phyloP scores from a whole-genome alignment of 2,113 vertebrate genomes.

The Arizona elegans region DNA sequence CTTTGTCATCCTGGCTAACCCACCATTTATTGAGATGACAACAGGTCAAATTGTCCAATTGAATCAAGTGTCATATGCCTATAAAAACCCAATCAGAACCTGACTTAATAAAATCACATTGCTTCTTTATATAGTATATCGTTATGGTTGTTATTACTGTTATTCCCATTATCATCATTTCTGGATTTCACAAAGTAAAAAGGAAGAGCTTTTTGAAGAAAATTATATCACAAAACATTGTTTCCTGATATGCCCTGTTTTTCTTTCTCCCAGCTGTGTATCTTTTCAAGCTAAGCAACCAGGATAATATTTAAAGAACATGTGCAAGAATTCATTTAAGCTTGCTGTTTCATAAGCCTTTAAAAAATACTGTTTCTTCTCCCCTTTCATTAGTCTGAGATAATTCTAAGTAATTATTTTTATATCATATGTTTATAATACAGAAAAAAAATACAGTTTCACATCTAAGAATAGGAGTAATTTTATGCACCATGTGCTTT shows the following conservation, averaged over 20 bases:
- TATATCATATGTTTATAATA: background rate
- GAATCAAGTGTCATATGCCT: background rate
- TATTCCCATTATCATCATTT: background rate
- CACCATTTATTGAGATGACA: fast-evolving
- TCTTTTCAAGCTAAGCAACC: background rate
- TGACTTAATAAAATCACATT: background rate
- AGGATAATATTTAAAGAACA: background rate
- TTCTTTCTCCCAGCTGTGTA: background rate
- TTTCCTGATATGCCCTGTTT: background rate
- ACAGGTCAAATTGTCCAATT: background rate
- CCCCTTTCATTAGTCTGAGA: background rate
- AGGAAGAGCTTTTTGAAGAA: background rate
- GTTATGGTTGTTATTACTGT: background rate
- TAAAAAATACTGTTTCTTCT: background rate
- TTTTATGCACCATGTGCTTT: background rate
- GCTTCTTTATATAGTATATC: background rate
- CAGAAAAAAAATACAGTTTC: background rate
- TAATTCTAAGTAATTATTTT: background rate
- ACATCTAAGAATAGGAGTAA: background rate
- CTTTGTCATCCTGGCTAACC: background rate
- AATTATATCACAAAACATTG: background rate
- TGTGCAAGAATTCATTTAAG: background rate
- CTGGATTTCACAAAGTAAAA: background rate
- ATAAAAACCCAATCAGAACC: background rate
- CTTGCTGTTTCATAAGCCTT: background rate